Evolutionary conservation across 1,140 invertebrate species (phyloP), one percentile per base, ranked within the genome.

Genomic region (Sycophila sp.): DNA sequence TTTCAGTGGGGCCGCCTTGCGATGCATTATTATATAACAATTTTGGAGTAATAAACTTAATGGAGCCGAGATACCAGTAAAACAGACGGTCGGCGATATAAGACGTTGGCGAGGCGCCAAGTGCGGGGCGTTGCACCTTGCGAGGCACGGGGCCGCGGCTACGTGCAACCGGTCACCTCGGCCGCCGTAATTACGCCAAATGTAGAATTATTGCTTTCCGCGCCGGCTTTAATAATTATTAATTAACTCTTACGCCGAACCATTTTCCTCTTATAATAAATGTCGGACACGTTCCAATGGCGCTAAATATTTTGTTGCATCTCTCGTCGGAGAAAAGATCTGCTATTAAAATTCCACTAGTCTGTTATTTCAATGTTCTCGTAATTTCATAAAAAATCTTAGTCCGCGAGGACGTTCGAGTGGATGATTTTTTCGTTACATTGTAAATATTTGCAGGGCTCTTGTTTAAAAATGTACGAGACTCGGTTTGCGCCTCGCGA

Each of bases 31-130:
- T 59, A 40, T 38, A 59, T 38, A 38, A 28, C 58, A 60, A 60
- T 60, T 60, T 45, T 15, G 22, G 0, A 26, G 38, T 30, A n/a
- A 60, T 45, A 60, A 60, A 60, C 45, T 60, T 60, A 19, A 45
- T 30, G 15, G 38, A 60, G 38, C 45, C 45, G 30, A 60, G 36
- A 45, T 45, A 38, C 30, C 30, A 30, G 36, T 60, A 45, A 60
- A 60, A 28, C 58, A 59, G 30, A 11, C 36, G 38, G 8, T 10
- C 10, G n/a, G 38, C n/a, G 22, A 59, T 58, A 58, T 59, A 59
- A 59, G 56, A 40, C 56, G 36, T 13, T 60, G 58, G 58, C 58
- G 5, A 7, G 17, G 10, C 0, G 58, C 58, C 58, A 60, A 60
- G 24, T 6, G 10, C 36, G 58, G 55, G 49, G 24, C 58, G 38